Evolutionary conservation across 2,888 invertebrate species (phyloP).

Genomic region (Atherix ibis): DNA sequence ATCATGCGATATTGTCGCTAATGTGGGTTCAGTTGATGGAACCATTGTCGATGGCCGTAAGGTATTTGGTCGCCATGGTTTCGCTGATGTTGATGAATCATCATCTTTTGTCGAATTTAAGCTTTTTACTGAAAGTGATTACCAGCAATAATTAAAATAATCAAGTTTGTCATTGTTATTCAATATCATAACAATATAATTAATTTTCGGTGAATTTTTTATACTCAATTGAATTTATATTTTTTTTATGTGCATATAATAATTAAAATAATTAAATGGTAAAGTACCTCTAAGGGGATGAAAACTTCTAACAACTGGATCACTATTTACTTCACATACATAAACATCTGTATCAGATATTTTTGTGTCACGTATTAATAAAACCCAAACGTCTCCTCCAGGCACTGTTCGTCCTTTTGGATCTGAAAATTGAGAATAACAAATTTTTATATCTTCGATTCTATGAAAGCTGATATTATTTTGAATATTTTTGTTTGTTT

Average conservation of each 20-base stretch:
- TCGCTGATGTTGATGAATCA: slow-evolving; percentile 9
- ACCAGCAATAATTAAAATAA: no score
- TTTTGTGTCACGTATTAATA: slow-evolving; percentile 55
- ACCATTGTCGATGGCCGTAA: neutral
- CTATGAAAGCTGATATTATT: no score
- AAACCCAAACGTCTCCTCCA: slow-evolving; percentile 73
- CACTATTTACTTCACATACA: slow-evolving; percentile 68
- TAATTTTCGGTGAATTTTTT: neutral
- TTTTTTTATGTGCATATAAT: neutral
- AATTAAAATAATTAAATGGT: neutral
- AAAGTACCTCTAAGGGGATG: no score
- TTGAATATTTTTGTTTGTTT: no score
- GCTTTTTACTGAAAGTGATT: no score
- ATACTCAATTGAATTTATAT: neutral
- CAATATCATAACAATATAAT: neutral
- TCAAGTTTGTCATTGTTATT: no score
- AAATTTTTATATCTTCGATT: no score
- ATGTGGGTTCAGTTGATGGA: slow-evolving; percentile 6
- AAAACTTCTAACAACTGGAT: slow-evolving; percentile 61
- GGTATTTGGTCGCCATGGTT: neutral
- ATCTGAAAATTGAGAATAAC: slow-evolving; percentile 20
- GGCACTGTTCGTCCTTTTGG: slow-evolving; percentile 29
- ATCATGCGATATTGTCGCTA: slow-evolving; percentile 43
- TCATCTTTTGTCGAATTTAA: no score
- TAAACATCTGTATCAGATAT: slow-evolving; percentile 62